Conservation (phyloP, 2,888 invertebrate genomes). For the Bombyx huttoni region DNA sequence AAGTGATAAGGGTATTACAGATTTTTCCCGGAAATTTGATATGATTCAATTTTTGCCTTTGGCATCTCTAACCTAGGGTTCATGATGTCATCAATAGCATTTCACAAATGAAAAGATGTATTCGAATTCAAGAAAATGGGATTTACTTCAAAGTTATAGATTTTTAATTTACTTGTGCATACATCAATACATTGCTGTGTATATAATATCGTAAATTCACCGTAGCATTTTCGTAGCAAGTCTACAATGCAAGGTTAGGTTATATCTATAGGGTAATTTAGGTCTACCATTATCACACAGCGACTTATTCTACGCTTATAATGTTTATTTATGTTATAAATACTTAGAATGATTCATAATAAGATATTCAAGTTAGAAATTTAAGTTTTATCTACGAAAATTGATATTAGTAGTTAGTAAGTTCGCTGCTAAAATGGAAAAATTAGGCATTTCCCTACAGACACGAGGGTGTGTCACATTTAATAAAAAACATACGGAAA, state of each 20-base stretch:
- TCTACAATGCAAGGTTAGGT: slow-evolving; percentile 7
- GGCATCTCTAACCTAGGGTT: slow-evolving; percentile 19
- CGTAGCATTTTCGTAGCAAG: background rate
- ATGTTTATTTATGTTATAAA: too few species aligned
- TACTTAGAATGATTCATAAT: background rate
- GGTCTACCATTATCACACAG: slow-evolving; percentile 24
- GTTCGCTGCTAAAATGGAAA: background rate
- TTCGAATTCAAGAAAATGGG: background rate
- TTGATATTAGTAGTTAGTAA: background rate
- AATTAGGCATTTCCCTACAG: background rate
- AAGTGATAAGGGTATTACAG: slow-evolving; percentile 1
- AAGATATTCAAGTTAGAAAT: background rate
- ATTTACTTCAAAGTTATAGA: background rate
- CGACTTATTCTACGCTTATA: slow-evolving; percentile 10
- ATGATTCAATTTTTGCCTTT: slow-evolving; percentile 37
- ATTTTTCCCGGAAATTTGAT: slow-evolving; percentile 24
- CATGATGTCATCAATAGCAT: background rate
- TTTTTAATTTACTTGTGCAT: background rate
- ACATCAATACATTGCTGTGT: background rate
- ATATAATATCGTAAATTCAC: background rate
- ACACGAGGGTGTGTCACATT: slow-evolving; percentile 8
- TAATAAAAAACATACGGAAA: slow-evolving; percentile 2
- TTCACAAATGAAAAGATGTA: background rate
- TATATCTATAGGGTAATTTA: background rate
- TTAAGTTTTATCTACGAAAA: background rate